Conservation (phyloP, 2,113 vertebrate species). For the Sardina pilchardus region DNA sequence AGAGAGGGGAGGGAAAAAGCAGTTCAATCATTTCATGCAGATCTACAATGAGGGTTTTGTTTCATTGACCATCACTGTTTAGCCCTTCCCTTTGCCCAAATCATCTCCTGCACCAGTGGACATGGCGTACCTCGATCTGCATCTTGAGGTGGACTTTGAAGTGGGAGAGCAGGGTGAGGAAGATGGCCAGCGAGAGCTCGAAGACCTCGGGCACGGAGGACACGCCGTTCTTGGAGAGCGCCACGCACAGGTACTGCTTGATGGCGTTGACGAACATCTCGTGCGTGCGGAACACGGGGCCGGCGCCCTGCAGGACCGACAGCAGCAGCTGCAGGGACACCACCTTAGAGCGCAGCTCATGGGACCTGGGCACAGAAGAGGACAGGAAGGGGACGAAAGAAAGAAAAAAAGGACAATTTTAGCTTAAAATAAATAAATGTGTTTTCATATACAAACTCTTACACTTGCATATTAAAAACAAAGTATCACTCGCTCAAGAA, state of each 20-base stretch:
- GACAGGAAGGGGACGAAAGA: neutral
- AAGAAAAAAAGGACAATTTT: neutral
- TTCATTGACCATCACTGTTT: neutral
- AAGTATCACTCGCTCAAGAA: too few relatives aligned
- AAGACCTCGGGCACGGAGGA: conserved; percentile 97
- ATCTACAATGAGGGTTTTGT: neutral
- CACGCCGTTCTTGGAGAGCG: conserved; percentile 94
- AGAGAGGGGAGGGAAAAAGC: neutral
- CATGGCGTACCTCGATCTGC: conserved; percentile 89
- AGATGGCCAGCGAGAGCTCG: conserved; percentile 97
- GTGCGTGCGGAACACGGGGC: conserved; percentile 91
- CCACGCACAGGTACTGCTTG: conserved; percentile 97
- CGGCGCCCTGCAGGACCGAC: conserved; percentile 92
- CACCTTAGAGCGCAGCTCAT: conserved; percentile 93
- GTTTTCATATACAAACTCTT: too few relatives aligned
- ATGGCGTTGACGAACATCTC: conserved; percentile 99
- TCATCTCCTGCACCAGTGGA: neutral
- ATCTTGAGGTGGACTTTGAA: conserved; percentile 98
- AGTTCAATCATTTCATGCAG: neutral
- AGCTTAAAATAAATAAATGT: neutral
- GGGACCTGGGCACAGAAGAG: conserved; percentile 75
- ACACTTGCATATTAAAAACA: too few relatives aligned
- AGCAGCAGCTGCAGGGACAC: conserved; percentile 95
- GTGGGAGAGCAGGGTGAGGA: conserved; percentile 93
- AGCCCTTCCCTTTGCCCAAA: neutral